Evolutionary conservation across 2,797 vertebrate genomes (phyloP), one percentile per base, ranked within the genome.

Genomic region (Sebastes hubbsi): DNA sequence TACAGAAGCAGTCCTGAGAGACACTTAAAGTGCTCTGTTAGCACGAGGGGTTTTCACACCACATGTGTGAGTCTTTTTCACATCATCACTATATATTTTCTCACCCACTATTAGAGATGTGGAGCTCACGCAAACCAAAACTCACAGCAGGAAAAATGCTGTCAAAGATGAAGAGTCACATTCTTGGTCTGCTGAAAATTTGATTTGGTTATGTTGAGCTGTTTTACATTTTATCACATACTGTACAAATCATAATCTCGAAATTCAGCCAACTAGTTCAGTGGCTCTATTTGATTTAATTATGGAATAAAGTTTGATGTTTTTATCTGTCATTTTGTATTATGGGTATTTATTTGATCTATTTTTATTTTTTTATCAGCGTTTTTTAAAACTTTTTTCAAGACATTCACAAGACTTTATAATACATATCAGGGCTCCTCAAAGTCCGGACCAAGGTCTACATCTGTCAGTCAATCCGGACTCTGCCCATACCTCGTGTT

Each of bases 31-130:
- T 78, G 61, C 62, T 29, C 27, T 63, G 29, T 80, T 77, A 62
- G 75, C 64, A 72, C 6, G 5, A 59, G 3, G 46, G 46, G 46
- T 36, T 70, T 81, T 71, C 56, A 64, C 70, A 32, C 72, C 56
- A 59, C 13, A 46, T 24, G n/a, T 54, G 22, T 38, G 80, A 75
- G 65, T 72, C n/a, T 56, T 61, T 77, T 73, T 84, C 79, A 72
- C 75, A 58, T 62, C 52, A 11, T n/a, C 10, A 20, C 49, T 56
- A 6, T 46, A 60, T 65, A 14, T 58, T 77, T 68, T 81, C 32
- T 63, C 42, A 79, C 78, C 63, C n/a, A 12, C n/a, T 2, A 75
- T 36, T n/a, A 75, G 49, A 61, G 74, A 55, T 18, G 42, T 52
- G 34, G 5, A 68, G 58, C 55, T 56, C n/a, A 67, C 14, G 58